Conservation (phyloP, 1,140 invertebrate genomes). For the Diuraphis noxia region DNA sequence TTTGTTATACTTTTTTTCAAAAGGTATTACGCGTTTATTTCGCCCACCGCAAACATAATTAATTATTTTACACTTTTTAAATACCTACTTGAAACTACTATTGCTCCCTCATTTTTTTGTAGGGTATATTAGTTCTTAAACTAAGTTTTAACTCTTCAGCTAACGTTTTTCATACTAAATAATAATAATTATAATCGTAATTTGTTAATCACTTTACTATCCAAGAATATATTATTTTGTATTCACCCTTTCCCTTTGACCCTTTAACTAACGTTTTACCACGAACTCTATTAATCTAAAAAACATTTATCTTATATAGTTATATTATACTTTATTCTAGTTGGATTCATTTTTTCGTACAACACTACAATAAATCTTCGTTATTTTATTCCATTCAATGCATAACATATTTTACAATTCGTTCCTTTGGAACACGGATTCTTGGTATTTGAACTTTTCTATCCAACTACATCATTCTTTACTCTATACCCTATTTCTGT, state of each 20-base stretch:
- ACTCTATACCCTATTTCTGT: neutral
- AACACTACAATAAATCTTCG: neutral
- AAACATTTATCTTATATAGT: neutral
- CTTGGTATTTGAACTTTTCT: slow-evolving; percentile 29
- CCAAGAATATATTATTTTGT: neutral
- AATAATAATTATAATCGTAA: neutral
- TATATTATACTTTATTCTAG: neutral
- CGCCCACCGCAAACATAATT: neutral
- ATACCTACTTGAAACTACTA: neutral
- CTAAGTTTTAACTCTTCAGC: neutral
- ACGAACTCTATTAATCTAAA: neutral
- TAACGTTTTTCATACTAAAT: neutral
- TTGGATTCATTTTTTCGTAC: neutral
- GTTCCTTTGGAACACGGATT: slow-evolving; percentile 14
- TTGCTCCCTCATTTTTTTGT: neutral
- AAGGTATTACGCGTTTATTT: neutral
- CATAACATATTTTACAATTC: slow-evolving; percentile 25
- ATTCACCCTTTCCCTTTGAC: neutral
- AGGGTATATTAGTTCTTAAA: neutral
- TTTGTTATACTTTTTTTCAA: neutral
- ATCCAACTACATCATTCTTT: slow-evolving; percentile 3
- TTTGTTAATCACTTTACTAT: neutral
- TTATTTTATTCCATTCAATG: slow-evolving; percentile 30
- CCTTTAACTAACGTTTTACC: neutral
- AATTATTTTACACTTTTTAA: neutral